Evolutionary conservation across 2,888 invertebrate genomes (phyloP).

Genomic region (Cephus runcator): DNA sequence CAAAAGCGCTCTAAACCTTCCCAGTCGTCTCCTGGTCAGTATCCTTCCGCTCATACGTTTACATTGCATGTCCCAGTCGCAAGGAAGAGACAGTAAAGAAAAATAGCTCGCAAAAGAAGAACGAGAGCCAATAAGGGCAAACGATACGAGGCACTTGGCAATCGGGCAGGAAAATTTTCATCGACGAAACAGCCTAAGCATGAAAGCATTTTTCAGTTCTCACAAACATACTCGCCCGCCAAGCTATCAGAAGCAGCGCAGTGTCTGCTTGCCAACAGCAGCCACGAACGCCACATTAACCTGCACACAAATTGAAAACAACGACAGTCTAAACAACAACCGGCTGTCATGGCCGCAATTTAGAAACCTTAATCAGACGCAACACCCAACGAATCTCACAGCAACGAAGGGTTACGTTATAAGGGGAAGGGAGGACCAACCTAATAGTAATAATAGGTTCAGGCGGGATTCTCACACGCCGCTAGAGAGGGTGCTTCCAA

Average conservation of each 20-base stretch:
- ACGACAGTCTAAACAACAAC: slow-evolving; percentile 67
- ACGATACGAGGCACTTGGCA: not conserved
- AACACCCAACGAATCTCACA: slow-evolving; percentile 52
- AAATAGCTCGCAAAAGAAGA: not conserved
- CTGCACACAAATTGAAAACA: slow-evolving; percentile 67
- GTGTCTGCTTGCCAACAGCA: slow-evolving; percentile 56
- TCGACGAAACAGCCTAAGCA: slow-evolving; percentile 48
- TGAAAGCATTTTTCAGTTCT: slow-evolving; percentile 64
- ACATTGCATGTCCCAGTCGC: not conserved
- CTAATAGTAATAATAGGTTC: slow-evolving; percentile 62
- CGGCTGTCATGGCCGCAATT: slow-evolving; percentile 72
- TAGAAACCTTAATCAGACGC: slow-evolving; percentile 63
- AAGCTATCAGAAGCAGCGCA: slow-evolving; percentile 64
- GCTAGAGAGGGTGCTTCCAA: slow-evolving; percentile 73
- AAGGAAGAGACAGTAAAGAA: not conserved
- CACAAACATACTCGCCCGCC: slow-evolving; percentile 62
- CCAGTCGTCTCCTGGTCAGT: not conserved
- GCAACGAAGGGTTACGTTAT: slow-evolving; percentile 52
- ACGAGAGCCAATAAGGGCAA: not conserved
- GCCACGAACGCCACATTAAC: slow-evolving; percentile 57
- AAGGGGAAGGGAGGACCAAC: slow-evolving; percentile 60
- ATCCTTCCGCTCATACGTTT: not conserved
- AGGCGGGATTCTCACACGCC: slow-evolving; percentile 60
- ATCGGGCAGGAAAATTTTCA: not conserved
- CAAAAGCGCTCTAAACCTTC: not conserved